Conservation (phyloP, 2,888 invertebrate genomes). For the Polyommatus iphigenia region DNA sequence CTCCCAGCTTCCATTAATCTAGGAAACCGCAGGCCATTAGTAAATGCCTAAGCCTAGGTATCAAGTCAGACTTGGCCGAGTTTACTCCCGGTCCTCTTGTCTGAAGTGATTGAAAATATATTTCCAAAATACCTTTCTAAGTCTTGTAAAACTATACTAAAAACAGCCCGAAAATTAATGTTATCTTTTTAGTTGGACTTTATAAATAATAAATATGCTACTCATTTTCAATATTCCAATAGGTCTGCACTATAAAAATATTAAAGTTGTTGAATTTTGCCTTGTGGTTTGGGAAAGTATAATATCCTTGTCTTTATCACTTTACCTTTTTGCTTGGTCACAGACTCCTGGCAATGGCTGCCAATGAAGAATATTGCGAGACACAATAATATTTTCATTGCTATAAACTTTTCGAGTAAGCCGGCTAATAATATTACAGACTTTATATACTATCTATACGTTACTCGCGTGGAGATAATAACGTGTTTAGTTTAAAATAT, state of each 20-base stretch:
- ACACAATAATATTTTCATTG: slow-evolving; percentile 7
- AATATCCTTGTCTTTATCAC: neutral
- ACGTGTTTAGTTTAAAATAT: neutral
- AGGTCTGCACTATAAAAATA: too few species aligned
- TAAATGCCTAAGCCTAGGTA: slow-evolving; percentile 21
- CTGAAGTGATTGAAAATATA: slow-evolving; percentile 5
- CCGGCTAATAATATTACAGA: neutral
- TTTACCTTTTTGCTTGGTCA: neutral
- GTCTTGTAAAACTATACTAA: neutral
- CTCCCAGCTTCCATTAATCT: slow-evolving; percentile 6
- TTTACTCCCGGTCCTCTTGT: slow-evolving; percentile 7
- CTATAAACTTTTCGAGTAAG: neutral
- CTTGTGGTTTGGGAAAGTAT: too few species aligned
- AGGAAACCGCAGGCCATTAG: slow-evolving; percentile 13
- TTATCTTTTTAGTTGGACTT: too few species aligned
- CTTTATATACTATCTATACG: neutral
- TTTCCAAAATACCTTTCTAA: neutral
- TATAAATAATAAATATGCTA: too few species aligned
- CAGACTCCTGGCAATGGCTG: neutral
- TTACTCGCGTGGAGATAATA: slow-evolving; percentile 15
- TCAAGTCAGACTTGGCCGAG: slow-evolving; percentile 6
- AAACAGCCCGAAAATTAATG: too few species aligned
- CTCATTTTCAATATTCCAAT: too few species aligned
- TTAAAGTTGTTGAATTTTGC: too few species aligned
- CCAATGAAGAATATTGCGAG: slow-evolving; percentile 2